Base-by-base conservation (phyloP, 2,888 invertebrate species). In the Eupithecia insigniata region DNA sequence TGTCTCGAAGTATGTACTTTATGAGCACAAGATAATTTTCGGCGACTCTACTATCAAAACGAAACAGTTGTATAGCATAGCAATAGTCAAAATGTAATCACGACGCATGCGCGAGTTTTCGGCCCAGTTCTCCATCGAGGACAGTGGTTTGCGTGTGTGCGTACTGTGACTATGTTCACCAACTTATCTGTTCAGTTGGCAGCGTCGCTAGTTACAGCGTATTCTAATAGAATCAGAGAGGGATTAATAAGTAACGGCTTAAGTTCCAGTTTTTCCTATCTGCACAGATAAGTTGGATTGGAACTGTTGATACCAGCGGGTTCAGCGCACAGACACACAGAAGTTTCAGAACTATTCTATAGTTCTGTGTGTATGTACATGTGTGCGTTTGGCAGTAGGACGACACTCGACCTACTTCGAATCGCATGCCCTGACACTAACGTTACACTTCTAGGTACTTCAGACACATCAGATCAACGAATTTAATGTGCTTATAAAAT, bases 361-460 rank as follows among this genome's bases (percentile, higher is more conserved):
- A n/a, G n/a, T n/a, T n/a, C n/a, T n/a, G n/a, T n/a, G n/a, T n/a
- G n/a, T n/a, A n/a, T n/a, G n/a, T n/a, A n/a, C 75, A 76, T 84
- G 87, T 89, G 88, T 89, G 87, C 69, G 86, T 85, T 86, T 85
- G 88, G 86, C 88, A 88, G 87, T 86, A 85, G 87, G 85, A 86
- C 84, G 85, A 83, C 84, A 85, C 85, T 85, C 71, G 91, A 91
- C 90, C 90, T 84, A 90, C 85, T 87, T 91, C 8, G 8, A 43
- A 71, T 74, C 58, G 68, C 71, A 69, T 46, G 72, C 70, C 70
- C 65, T 65, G 70, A 66, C 69, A 71, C 66, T 69, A 62, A 67
- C 74, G 30, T 36, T 73, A 58, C 14, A 61, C 14, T 30, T 60
- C 60, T 30, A n/a, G n/a, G n/a, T n/a, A n/a, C n/a, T n/a, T n/a